Percentiles rank a stretch among this genome's conserved stretches.
phyloP scores from a whole-genome alignment of 2,113 vertebrate genomes.

The Pagrus major region DNA sequence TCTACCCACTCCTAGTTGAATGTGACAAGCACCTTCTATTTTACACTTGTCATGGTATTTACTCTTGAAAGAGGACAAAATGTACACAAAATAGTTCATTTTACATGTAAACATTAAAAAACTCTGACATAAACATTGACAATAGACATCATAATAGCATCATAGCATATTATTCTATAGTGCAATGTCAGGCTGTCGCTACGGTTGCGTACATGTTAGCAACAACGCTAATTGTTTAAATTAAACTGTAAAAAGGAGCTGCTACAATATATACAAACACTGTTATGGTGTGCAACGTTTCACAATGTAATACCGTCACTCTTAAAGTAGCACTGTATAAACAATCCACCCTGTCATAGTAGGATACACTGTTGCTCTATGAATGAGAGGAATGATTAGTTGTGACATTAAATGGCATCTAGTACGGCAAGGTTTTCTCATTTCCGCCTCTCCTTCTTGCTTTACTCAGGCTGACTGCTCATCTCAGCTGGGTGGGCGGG shows the following conservation, averaged over 20 bases:
- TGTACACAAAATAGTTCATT: background rate
- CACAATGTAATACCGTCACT: background rate
- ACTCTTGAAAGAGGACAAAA: background rate
- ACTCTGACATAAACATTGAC: background rate
- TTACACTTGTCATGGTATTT: background rate
- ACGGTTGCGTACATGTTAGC: background rate
- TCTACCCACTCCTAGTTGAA: too few species aligned
- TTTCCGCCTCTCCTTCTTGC: slow-evolving; percentile 25
- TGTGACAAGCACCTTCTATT: background rate
- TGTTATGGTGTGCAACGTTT: background rate
- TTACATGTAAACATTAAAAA: too few species aligned
- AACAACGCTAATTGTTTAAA: background rate
- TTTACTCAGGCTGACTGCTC: slow-evolving; percentile 46
- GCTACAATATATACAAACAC: background rate
- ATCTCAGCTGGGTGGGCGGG: slow-evolving; percentile 67
- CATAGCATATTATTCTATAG: background rate
- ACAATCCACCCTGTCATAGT: background rate
- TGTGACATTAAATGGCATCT: slow-evolving; percentile 42
- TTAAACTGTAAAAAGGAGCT: background rate
- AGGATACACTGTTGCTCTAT: background rate
- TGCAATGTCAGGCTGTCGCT: background rate
- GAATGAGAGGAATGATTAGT: slow-evolving; percentile 15
- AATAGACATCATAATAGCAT: background rate
- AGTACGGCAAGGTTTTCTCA: slow-evolving; percentile 25
- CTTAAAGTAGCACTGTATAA: background rate